These are phyloP conservation scores for Abscondita cerata DNA, from an alignment of 2,888 invertebrate genomes.

Conservation along the genomic window DNA sequence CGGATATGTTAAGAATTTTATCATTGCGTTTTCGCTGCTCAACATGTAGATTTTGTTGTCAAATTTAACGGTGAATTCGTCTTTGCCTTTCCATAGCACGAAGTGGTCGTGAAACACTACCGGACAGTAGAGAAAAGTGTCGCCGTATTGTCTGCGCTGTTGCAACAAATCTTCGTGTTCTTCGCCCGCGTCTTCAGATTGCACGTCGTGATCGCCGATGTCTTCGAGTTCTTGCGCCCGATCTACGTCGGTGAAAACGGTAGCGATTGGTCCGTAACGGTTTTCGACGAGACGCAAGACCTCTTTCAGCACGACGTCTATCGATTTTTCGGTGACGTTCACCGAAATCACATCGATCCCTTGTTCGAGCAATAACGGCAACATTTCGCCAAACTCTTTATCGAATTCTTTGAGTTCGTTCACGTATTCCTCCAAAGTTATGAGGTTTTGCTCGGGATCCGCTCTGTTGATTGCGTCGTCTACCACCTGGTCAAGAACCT, in stretches of 20 bases:
- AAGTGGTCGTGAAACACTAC: conserved; percentile 63
- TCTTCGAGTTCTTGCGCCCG: conserved; percentile 60
- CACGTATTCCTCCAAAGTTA: conserved; percentile 11
- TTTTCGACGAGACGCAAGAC: conserved; percentile 48
- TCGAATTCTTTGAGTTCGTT: conserved; percentile 26
- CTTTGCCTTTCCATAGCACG: conserved; percentile 68
- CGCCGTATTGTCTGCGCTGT: conserved; percentile 62
- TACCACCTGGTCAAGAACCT: background rate
- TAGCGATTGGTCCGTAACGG: conserved; percentile 57
- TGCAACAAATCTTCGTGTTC: conserved; percentile 40
- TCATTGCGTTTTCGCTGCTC: conserved; percentile 60
- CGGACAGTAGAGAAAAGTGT: conserved; percentile 68
- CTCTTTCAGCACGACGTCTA: conserved; percentile 48
- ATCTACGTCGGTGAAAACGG: conserved; percentile 59
- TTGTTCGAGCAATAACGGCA: conserved; percentile 41
- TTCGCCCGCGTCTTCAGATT: conserved; percentile 36
- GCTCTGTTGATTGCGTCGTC: conserved; percentile 1
- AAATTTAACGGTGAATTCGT: conserved; percentile 62
- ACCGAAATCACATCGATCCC: conserved; percentile 44
- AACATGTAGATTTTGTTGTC: conserved; percentile 64
- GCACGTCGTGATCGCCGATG: conserved; percentile 55
- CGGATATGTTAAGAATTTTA: conserved; percentile 62
- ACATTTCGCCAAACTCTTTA: conserved; percentile 42
- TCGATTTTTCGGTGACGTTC: conserved; percentile 45
- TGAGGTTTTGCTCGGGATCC: too few relatives aligned